Base-by-base conservation (phyloP, 2,113 vertebrate genomes). In the Menidia beryllina region DNA sequence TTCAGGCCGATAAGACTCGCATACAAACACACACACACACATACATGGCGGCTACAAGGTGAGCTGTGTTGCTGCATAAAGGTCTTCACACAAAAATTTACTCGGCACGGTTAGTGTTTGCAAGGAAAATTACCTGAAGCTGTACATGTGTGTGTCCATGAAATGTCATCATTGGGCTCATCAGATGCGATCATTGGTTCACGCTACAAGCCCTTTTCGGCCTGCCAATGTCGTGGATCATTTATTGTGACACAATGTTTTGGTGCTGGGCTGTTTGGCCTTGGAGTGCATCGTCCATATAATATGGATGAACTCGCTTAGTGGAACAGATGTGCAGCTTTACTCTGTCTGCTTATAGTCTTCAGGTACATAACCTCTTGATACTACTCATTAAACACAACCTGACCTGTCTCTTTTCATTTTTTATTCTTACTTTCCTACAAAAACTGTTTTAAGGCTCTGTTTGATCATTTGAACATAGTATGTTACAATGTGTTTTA, bases 171-270 rank as follows among this genome's bases (percentile, higher is more conserved):
- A 70, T 71, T 20, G 7, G 49, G 63, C 54, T 73, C 69, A 83
- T 87, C 78, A 82, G 43, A 57, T 57, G 53, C 50, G 39, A 88
- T 71, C 48, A 57, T 68, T 71, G 75, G 84, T 83, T 86, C 77
- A 83, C 69, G 68, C 56, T 59, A 56, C 83, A 59, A 77, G 76
- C 58, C 55, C 68, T 58, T n/a, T 26, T 53, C 21, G 38, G 34
- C 57, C 41, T 12, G 53, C 75, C 77, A 64, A 5, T 80, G 75
- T 74, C 84, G 79, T 67, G 65, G 89, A 82, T 88, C 79, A 82
- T 86, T 86, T 83, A 61, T 61, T 11, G n/a, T 69, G 68, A 79
- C 72, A 65, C 77, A 51, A 23, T 59, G 69, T 79, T 21, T 75
- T 66, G 79, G 56, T 60, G 65, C 13, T 55, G 58, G 50, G 63